These are phyloP conservation scores for Andrena camellia DNA, from an alignment of 2,888 invertebrate genomes.

Conservation along the genomic window DNA sequence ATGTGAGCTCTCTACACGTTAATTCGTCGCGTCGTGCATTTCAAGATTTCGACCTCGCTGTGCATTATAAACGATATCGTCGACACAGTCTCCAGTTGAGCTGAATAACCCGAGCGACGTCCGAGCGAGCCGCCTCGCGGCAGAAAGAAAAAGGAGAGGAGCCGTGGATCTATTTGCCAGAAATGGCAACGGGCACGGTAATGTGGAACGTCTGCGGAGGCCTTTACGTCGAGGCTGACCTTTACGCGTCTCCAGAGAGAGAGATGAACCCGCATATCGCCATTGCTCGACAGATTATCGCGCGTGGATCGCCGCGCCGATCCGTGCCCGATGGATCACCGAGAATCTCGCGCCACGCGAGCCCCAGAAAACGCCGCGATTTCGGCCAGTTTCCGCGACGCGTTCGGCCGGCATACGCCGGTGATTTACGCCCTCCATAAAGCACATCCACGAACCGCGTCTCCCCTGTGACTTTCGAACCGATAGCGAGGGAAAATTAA, in stretches of 20 bases:
- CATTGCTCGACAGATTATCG: slow-evolving; percentile 57
- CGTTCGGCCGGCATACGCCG: neutral
- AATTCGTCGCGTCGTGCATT: no score
- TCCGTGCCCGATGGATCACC: slow-evolving; percentile 4
- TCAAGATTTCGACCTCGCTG: no score
- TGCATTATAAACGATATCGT: neutral
- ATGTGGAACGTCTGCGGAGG: slow-evolving; percentile 71
- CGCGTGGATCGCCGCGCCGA: slow-evolving; percentile 31
- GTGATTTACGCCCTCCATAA: slow-evolving; percentile 58
- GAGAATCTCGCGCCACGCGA: slow-evolving; percentile 17
- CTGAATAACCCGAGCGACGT: slow-evolving; percentile 17
- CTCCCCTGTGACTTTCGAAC: slow-evolving; percentile 33
- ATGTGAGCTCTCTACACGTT: no score
- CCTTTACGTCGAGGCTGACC: slow-evolving; percentile 71
- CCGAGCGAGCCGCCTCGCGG: slow-evolving; percentile 12
- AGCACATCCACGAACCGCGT: slow-evolving; percentile 32
- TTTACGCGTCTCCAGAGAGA: slow-evolving; percentile 70
- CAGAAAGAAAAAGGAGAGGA: slow-evolving; percentile 49
- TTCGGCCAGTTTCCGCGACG: slow-evolving; percentile 42
- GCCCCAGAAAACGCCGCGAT: slow-evolving; percentile 1
- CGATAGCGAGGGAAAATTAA: slow-evolving; percentile 53
- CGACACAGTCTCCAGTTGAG: neutral
- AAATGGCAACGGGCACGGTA: slow-evolving; percentile 73
- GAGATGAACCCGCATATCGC: slow-evolving; percentile 70
- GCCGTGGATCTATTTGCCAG: slow-evolving; percentile 70